phyloP scores from a whole-genome alignment of 2,113 vertebrate genomes.

The Naja naja region DNA sequence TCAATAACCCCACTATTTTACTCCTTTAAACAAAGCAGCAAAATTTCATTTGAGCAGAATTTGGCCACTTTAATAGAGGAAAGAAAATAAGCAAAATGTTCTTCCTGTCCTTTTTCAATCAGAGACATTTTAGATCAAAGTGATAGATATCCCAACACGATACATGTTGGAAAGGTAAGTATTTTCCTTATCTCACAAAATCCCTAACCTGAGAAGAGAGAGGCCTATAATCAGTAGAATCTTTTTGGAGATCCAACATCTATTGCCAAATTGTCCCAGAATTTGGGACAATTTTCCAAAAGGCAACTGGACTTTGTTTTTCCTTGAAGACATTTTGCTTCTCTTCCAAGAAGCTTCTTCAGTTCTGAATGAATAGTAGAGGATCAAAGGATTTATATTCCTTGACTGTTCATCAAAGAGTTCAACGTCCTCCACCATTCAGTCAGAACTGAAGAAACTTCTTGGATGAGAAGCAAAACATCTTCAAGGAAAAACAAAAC shows the following conservation, averaged over 20 bases:
- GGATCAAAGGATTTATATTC: not conserved
- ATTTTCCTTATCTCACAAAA: slow-evolving; percentile 17
- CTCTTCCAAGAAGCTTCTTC: not conserved
- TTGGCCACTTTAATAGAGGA: not conserved
- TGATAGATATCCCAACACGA: not conserved
- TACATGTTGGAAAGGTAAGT: not conserved
- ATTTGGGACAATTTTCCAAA: not conserved
- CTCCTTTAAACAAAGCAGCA: not conserved
- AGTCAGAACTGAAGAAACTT: not conserved
- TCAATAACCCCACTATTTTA: not conserved
- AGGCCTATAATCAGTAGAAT: not conserved
- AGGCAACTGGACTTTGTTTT: not conserved
- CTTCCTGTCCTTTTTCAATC: not conserved
- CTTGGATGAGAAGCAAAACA: not conserved
- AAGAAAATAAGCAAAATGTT: not conserved
- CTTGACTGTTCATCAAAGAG: not conserved
- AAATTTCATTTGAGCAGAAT: not conserved
- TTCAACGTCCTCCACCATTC: not conserved
- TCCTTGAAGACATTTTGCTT: not conserved
- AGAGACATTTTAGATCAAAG: not conserved
- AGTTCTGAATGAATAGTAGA: not conserved
- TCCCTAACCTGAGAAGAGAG: not conserved
- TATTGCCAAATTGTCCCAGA: not conserved
- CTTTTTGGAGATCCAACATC: not conserved
- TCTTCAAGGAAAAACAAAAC: not conserved